phyloP scores from a whole-genome alignment of 2,888 invertebrate genomes.

The Spisula subtruncata region DNA sequence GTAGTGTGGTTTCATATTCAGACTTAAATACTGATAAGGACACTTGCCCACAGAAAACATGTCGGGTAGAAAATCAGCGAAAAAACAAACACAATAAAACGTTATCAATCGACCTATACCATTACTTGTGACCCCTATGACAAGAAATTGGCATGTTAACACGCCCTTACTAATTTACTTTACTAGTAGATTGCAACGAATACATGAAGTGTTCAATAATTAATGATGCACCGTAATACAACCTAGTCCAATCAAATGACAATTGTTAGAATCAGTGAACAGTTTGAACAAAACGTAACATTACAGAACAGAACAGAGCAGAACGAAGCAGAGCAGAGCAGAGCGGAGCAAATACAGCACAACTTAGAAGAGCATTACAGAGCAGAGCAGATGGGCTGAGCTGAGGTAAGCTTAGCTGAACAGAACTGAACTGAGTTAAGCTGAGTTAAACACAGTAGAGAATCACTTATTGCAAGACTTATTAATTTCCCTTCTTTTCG shows the following conservation, averaged over 20 bases:
- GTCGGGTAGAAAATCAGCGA: neutral
- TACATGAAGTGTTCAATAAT: neutral
- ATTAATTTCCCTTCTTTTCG: neutral
- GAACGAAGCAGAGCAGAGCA: too few relatives aligned
- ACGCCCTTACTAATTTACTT: neutral
- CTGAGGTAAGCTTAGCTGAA: too few relatives aligned
- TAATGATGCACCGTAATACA: slow-evolving; percentile 2
- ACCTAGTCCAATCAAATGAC: neutral
- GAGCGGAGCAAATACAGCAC: too few relatives aligned
- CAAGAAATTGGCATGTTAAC: neutral
- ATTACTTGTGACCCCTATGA: neutral
- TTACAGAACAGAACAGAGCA: too few relatives aligned
- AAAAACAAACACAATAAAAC: neutral
- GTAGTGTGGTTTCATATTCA: neutral
- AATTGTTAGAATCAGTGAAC: neutral
- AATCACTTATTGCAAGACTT: neutral
- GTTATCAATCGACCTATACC: neutral
- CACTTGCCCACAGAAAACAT: too few relatives aligned
- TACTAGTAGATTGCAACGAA: too few relatives aligned
- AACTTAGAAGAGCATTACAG: too few relatives aligned
- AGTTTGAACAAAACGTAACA: neutral
- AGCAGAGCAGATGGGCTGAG: too few relatives aligned
- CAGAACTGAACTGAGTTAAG: neutral
- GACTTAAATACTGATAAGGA: neutral
- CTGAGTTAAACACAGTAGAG: neutral